Evolutionary conservation across 1,140 invertebrate genomes (phyloP), one percentile per base, ranked within the genome.

Genomic region (Rhagoletis pomonella): DNA sequence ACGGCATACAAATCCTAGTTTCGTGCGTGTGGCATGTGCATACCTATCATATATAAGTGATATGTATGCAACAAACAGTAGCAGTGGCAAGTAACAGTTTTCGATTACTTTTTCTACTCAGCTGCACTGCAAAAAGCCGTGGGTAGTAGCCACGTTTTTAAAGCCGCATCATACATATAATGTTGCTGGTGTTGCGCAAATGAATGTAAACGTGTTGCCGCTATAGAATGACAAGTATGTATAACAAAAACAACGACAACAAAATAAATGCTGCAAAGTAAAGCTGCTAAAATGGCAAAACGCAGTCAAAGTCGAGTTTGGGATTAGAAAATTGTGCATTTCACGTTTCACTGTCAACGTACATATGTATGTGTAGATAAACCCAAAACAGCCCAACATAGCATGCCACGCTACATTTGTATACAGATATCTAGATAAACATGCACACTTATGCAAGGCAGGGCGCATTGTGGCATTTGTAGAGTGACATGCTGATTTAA

Each of bases 401-500:
- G 67, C 39, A 73, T 62, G 60, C 60, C 64, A 67, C 64, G 19
- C 64, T 10, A 67, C 12, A n/a, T 29, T 29, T 59, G 58, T n/a
- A 67, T 4, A 42, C 19, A 39, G 5, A 12, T 14, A 44, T 44
- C 12, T 47, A 19, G 4, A 69, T 42, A 44, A 12, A 69, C 19
- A 4, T 14, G 39, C 7, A 69, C 14, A 69, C 67, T 6, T 3
- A 44, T 19, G 4, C 9, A 77, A 29, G 5, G 73, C 47, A n/a
- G 42, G 12, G 47, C 47, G 17, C 47, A 50, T 81, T 81, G 47
- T 81, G 73, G 19, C 73, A 81, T 17, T 81, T 81, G 73, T 55
- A 58, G 73, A 81, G 73, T 81, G 73, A 81, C 73, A 81, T 81
- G 73, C 73, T 81, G 73, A 81, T 81, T 81, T 81, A 81, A 81